Percentiles rank a stretch among this genome's conserved stretches.
Evolutionary conservation across 2,888 invertebrate genomes (phyloP).

Genomic region (Aphidoletes aphidimyza): DNA sequence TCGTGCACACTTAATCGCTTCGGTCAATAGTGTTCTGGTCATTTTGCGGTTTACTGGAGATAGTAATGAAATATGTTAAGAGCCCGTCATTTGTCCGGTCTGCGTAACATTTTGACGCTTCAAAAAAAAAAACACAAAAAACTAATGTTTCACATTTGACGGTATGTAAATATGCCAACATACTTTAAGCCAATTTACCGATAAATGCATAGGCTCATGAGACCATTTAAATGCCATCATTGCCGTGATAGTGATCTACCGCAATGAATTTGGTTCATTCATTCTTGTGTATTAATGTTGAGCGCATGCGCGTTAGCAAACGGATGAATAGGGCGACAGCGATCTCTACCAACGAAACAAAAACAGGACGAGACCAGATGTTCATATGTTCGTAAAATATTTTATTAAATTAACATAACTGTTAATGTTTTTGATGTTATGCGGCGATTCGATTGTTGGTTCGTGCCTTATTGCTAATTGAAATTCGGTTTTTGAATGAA

Average conservation of each 20-base stretch:
- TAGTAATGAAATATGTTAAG: not conserved
- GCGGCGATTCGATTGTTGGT: not conserved
- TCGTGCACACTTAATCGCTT: not conserved
- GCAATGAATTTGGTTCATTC: not conserved
- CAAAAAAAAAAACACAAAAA: too few relatives aligned
- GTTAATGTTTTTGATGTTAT: not conserved
- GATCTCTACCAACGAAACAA: too few relatives aligned
- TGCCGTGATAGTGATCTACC: slow-evolving; percentile 23
- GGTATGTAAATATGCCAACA: not conserved
- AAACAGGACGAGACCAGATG: slow-evolving; percentile 36
- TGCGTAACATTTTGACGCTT: too few relatives aligned
- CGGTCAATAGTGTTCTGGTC: slow-evolving; percentile 51
- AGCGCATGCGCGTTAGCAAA: too few relatives aligned
- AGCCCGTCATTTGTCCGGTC: too few relatives aligned
- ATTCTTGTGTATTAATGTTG: too few relatives aligned
- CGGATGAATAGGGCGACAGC: too few relatives aligned
- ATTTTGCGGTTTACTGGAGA: slow-evolving; percentile 52
- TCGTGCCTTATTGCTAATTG: slow-evolving; percentile 40
- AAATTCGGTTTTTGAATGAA: not conserved
- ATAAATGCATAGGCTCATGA: not conserved
- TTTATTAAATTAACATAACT: slow-evolving; percentile 50
- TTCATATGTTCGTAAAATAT: not conserved
- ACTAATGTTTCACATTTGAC: not conserved
- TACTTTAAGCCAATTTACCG: not conserved
- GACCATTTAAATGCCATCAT: not conserved